Evolutionary conservation across 2,888 invertebrate genomes (phyloP).

Genomic region (Poecilus cupreus): DNA sequence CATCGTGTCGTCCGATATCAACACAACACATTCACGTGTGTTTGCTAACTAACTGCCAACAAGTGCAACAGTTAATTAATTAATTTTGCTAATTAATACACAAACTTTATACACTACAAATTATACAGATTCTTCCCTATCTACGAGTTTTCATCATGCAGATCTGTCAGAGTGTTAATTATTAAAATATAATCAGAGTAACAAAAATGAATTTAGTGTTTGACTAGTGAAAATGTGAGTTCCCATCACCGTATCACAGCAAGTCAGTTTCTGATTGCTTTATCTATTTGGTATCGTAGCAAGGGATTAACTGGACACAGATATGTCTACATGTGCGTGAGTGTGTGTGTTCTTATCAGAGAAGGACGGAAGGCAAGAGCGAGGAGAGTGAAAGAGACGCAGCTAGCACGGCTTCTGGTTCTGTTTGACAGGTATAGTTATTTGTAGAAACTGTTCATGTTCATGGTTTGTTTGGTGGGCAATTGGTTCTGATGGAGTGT

Average conservation of each 20-base stretch:
- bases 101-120: no score
- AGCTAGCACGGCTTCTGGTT: conserved; percentile 8
- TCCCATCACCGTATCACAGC: neutral
- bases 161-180: no score
- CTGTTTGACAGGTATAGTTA: conserved; percentile 43
- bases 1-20: no score
- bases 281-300: neutral
- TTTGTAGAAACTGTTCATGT: conserved; percentile 16
- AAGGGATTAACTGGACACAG: conserved; percentile 18
- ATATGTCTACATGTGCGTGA: neutral
- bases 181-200: no score
- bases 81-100: neutral
- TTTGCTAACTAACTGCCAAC: neutral
- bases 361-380: neutral
- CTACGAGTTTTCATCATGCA: no score
- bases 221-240: no score
- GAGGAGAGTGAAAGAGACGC: neutral
- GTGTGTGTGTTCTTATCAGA: neutral
- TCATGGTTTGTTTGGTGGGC: neutral
- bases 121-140: no score
- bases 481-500: neutral
- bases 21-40: no score
- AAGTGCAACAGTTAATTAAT: neutral
- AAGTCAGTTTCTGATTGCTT: conserved; percentile 22
- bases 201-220: no score